Evolutionary conservation across 1,140 invertebrate species (phyloP), one percentile per base, ranked within the genome.

Genomic region (Tetramorium simillimum): DNA sequence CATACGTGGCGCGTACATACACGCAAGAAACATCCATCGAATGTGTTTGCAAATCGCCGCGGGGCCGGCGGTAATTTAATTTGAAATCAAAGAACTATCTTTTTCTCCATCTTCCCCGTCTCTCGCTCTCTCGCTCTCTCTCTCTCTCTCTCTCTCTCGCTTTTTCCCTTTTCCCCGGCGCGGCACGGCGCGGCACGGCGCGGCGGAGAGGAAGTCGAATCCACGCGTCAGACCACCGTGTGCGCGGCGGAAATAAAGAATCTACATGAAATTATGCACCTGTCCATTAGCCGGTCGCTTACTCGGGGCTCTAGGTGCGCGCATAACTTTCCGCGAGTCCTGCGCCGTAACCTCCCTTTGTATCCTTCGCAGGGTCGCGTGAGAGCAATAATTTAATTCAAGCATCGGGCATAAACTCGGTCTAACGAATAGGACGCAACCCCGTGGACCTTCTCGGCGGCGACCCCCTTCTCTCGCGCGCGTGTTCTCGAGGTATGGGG

Each of bases 311-410:
- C 53, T 51, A 43, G 16, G 60, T 62, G 63, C 60, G 49, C 88
- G 62, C 86, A 90, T 90, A 90, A 90, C 67, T 90, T 90, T 90
- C 88, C 75, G 65, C 69, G 75, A 40, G 40, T 49, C 40, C 77
- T 16, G 49, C 60, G 81, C 24, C 24, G 49, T 73, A 51, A 72
- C 40, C 24, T 43, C 33, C 37, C 18, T 72, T 82, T 37, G 40
- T 69, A 53, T n/a, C 63, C 37, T 49, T 58, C 58, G 16, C 14
- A 3, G n/a, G n/a, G 62, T 58, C 49, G 62, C 84, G 60, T 56
- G 80, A 89, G 73, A 88, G 69, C 84, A 88, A 90, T 90, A 90
- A 90, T 90, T 90, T 90, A n/a, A 90, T 90, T 86, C 81, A 18
- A 60, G 62, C 80, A 24, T 81, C 89, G 58, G 49, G 69, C 84